These are phyloP conservation scores for Ceratitis capitata DNA, from an alignment of 1,140 invertebrate genomes.

Conservation along the genomic window DNA sequence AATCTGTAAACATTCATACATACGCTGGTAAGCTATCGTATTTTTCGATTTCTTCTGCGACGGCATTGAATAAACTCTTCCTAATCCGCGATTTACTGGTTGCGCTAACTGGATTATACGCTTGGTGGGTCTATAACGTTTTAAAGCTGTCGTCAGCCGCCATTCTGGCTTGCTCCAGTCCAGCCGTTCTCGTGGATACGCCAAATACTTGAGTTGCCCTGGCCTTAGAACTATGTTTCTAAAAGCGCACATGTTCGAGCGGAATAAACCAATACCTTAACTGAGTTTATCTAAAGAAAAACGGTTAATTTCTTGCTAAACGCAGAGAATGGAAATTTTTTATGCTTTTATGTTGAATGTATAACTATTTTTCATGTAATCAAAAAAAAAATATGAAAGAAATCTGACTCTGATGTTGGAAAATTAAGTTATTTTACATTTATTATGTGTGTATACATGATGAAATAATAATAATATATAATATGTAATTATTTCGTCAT, in stretches of 20 bases:
- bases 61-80: background rate
- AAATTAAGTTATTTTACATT: background rate
- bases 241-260: background rate
- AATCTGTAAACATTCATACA: background rate
- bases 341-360: background rate
- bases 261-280: background rate
- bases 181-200: background rate
- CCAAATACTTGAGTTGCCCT: background rate
- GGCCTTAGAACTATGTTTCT: background rate
- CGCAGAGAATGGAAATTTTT: background rate
- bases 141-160: background rate
- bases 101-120: background rate
- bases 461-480: too few species aligned
- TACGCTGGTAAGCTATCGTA: background rate
- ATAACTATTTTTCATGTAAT: background rate
- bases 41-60: background rate
- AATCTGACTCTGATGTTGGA: background rate
- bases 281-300: background rate
- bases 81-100: background rate
- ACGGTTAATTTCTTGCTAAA: background rate
- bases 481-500: too few species aligned
- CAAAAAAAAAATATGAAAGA: background rate
- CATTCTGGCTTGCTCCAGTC: slow-evolving; percentile 9
- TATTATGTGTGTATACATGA: too few species aligned
- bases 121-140: background rate